Base-by-base conservation (phyloP, 2,888 invertebrate genomes). In the Heteromyza rotundicornis region DNA sequence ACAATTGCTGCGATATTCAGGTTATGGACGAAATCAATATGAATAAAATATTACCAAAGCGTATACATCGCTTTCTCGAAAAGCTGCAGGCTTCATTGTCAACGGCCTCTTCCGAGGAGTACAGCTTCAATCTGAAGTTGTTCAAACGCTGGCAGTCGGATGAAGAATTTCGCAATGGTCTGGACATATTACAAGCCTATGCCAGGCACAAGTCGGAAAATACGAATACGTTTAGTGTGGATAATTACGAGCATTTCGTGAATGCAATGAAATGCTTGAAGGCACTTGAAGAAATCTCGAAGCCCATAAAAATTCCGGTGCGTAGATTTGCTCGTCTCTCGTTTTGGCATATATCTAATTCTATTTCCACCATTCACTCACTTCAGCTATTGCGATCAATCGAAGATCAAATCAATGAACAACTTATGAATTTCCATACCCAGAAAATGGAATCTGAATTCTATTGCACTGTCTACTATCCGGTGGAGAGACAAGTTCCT, bases 391-490 rank as follows among this genome's bases (percentile, higher is more conserved):
- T 82, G 24, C 62, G 70, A 44, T 60, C 70, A 49, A 62, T 82
- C 2, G 79, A 82, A 67, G 70, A 73, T 7, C 66, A 72, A n/a
- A 66, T 82, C 22, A 76, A 76, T 53, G 74, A 71, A 57, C 76
- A 71, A 2, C 65, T 82, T 17, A 69, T 78, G 36, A 65, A 59
- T 14, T 81, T 70, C 53, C 80, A 82, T 53, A 75, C 68, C 52
- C 68, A 68, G 7, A 72, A 73, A 57, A 70, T 76, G 60, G 78
- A 79, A 36, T 77, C 78, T 2, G 76, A 81, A 64, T 77, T 80
- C 61, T 77, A 72, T 57, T 82, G 78, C 54, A 78, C 77, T 16
- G 76, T 82, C 7, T 82, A 75, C 53, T 76, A 78, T 66, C 82
- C 81, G 0, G 76, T 81, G 3, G 64, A 73, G 56, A 71, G 81